phyloP scores from a whole-genome alignment of 53 echinoderm and acorn worm species.

The Paracentrotus lividus region DNA sequence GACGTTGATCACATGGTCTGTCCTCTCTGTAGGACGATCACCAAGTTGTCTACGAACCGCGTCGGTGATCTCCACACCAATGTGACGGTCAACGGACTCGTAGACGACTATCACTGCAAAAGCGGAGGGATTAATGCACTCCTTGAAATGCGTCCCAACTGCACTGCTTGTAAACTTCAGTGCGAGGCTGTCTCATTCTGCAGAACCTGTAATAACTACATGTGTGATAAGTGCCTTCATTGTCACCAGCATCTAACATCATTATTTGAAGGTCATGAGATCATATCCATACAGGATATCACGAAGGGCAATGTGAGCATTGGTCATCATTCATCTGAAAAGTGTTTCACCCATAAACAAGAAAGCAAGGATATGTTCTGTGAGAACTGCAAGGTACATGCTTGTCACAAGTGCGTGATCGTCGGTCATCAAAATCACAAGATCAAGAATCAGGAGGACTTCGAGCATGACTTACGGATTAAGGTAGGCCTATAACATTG shows the following conservation, averaged over 20 bases:
- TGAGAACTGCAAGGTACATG: too few relatives aligned
- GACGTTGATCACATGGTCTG: slow-evolving; percentile 12
- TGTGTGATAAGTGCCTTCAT: neutral
- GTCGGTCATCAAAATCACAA: too few relatives aligned
- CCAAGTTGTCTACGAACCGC: neutral
- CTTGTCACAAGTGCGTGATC: too few relatives aligned
- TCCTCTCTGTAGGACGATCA: slow-evolving; percentile 3
- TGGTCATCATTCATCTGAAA: neutral
- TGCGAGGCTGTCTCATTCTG: slow-evolving; percentile 23
- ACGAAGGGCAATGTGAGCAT: neutral
- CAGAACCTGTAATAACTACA: neutral
- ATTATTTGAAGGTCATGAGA: slow-evolving; percentile 25
- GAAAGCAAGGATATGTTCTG: too few relatives aligned
- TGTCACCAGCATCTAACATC: neutral
- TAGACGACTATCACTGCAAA: neutral
- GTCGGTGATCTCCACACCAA: neutral
- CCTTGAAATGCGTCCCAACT: neutral
- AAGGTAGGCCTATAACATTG: too few relatives aligned
- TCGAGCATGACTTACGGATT: too few relatives aligned
- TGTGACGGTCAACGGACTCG: neutral
- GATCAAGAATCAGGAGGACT: too few relatives aligned
- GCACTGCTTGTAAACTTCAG: neutral
- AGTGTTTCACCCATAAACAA: too few relatives aligned
- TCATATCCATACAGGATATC: slow-evolving; percentile 10
- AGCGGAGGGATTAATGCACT: neutral